phyloP scores from a whole-genome alignment of 2,113 vertebrate species.

The Paedocypris sp. region DNA sequence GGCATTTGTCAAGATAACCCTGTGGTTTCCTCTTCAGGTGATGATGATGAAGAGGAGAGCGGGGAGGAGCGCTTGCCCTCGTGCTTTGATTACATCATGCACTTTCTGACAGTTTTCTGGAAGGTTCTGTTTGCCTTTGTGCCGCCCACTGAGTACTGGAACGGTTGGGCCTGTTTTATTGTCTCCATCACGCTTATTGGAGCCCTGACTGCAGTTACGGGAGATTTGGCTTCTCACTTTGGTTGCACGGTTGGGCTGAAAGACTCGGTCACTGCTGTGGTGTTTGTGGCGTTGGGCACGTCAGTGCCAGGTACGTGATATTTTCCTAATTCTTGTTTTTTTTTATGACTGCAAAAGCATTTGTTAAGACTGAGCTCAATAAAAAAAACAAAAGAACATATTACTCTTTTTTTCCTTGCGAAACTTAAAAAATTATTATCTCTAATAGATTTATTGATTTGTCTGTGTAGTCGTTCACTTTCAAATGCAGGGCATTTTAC shows the following conservation, averaged over 20 bases:
- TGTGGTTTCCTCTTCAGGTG: constrained; percentile 48
- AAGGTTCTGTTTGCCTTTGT: constrained; percentile 78
- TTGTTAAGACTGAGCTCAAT: no score
- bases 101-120: constrained; percentile 79
- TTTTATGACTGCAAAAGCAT: background rate
- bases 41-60: constrained; percentile 71
- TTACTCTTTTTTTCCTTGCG: no score
- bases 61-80: constrained; percentile 69
- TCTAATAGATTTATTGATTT: no score
- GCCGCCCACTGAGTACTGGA: constrained; percentile 75
- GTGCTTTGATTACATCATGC: constrained; percentile 80
- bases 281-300: constrained; percentile 74
- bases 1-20: no score
- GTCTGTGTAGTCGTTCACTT: no score
- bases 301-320: constrained; percentile 67
- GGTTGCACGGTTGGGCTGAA: constrained; percentile 74
- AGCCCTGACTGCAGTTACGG: constrained; percentile 66
- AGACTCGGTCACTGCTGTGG: constrained; percentile 72
- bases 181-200: constrained; percentile 73
- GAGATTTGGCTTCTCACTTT: constrained; percentile 71
- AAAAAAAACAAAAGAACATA: no score
- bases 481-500: no score
- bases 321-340: background rate
- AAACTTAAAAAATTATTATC: no score
- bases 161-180: constrained; percentile 75